Conservation (phyloP, 2,888 invertebrate genomes). For the Drosophila prostipennis region DNA sequence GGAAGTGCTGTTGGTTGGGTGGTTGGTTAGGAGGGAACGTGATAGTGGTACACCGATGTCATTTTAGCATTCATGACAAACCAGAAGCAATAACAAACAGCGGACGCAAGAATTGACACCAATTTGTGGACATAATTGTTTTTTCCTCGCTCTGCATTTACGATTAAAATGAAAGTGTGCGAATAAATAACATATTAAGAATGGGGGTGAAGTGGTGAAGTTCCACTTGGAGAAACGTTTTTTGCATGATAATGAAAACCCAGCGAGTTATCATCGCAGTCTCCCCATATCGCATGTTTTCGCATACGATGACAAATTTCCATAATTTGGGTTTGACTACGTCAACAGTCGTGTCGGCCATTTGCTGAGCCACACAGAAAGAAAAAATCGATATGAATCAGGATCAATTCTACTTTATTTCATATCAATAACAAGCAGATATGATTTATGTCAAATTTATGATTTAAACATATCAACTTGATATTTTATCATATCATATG, state of each 20-base stretch:
- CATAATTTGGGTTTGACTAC: slow-evolving; percentile 33
- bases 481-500: too few relatives aligned
- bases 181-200: slow-evolving; percentile 54
- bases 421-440: too few relatives aligned
- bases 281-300: slow-evolving; percentile 24
- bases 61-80: slow-evolving; percentile 32
- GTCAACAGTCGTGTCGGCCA: slow-evolving; percentile 37
- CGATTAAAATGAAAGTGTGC: slow-evolving; percentile 47
- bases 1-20: not conserved
- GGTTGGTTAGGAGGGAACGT: slow-evolving; percentile 8
- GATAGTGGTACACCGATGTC: slow-evolving; percentile 4
- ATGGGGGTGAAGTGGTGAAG: not conserved
- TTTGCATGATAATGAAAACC: slow-evolving; percentile 39
- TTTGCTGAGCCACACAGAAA: slow-evolving; percentile 19
- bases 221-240: slow-evolving; percentile 25
- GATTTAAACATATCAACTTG: too few relatives aligned
- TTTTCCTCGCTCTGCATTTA: slow-evolving; percentile 15
- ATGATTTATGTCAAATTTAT: too few relatives aligned
- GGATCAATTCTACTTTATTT: too few relatives aligned
- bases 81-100: slow-evolving; percentile 24
- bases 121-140: slow-evolving; percentile 53
- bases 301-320: slow-evolving; percentile 24
- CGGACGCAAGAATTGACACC: slow-evolving; percentile 56
- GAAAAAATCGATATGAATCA: too few relatives aligned
- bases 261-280: slow-evolving; percentile 17